Evolutionary conservation across 2,797 vertebrate genomes (phyloP).

Genomic region (Naso thynnoides): DNA sequence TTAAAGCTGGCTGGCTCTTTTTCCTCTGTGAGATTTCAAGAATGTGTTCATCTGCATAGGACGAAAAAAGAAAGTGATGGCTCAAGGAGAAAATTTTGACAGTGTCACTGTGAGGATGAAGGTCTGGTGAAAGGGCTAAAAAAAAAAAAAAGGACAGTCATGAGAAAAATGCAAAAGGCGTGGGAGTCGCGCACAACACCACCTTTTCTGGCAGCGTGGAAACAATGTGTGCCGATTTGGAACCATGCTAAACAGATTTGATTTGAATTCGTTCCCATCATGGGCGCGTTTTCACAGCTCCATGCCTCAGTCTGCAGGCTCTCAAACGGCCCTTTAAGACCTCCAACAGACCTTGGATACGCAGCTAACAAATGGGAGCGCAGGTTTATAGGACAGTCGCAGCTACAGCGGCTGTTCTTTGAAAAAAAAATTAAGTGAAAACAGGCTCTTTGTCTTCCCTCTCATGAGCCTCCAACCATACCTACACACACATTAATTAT

Average conservation of each 20-base stretch:
- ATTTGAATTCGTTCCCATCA: slow-evolving; percentile 16
- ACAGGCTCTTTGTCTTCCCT: slow-evolving; percentile 58
- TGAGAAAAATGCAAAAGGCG: slow-evolving; percentile 20
- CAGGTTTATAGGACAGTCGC: slow-evolving; percentile 56
- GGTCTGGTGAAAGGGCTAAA: slow-evolving; percentile 13
- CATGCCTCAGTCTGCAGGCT: slow-evolving; percentile 20
- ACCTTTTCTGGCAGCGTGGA: slow-evolving; percentile 29
- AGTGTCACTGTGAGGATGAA: slow-evolving; percentile 31
- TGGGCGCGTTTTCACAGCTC: slow-evolving; percentile 4
- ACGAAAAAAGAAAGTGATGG: slow-evolving; percentile 31
- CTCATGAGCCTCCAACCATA: slow-evolving; percentile 46
- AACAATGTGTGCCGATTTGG: slow-evolving; percentile 22
- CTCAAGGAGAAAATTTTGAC: slow-evolving; percentile 49
- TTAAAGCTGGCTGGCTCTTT: slow-evolving; percentile 50
- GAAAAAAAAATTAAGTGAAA: slow-evolving; percentile 47
- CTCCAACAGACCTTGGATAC: slow-evolving; percentile 62
- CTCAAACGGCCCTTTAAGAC: slow-evolving; percentile 44
- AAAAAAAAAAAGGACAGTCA: slow-evolving; percentile 34
- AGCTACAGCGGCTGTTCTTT: slow-evolving; percentile 35
- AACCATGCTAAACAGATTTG: slow-evolving; percentile 10
- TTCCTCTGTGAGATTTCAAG: slow-evolving; percentile 36
- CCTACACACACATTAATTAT: slow-evolving; percentile 56
- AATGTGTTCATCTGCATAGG: slow-evolving; percentile 21
- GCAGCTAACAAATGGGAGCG: slow-evolving; percentile 53
- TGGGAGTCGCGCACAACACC: not conserved